phyloP scores from a whole-genome alignment of 2,888 invertebrate genomes.

The Caenorhabditis sp. region DNA sequence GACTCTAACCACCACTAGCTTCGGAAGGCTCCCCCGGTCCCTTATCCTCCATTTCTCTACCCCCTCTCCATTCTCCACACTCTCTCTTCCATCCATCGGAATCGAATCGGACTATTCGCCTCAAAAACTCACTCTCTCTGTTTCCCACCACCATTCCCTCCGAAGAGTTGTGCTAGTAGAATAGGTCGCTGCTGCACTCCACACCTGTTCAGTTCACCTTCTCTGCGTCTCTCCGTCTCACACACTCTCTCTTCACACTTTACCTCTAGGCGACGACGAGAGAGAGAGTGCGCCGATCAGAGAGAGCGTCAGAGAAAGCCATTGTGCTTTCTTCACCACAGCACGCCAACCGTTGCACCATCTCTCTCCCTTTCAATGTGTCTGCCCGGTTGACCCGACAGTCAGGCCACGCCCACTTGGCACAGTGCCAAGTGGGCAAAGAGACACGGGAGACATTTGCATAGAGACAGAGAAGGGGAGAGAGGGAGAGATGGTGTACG shows the following conservation, averaged over 20 bases:
- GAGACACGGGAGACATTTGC: conserved; percentile 1
- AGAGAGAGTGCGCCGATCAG: conserved; percentile 8
- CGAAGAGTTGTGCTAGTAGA: too few relatives aligned
- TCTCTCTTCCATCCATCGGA: not conserved
- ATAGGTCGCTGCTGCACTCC: conserved; percentile 15
- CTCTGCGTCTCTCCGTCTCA: conserved; percentile 8
- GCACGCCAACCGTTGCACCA: conserved; percentile 28
- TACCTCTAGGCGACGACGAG: not conserved
- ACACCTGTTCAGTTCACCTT: conserved; percentile 36
- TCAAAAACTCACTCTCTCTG: not conserved
- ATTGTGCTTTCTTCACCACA: not conserved
- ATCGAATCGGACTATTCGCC: not conserved
- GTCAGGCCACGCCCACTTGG: conserved; percentile 40
- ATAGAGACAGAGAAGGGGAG: conserved; percentile 12
- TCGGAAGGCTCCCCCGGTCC: too few relatives aligned
- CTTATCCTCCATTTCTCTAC: not conserved
- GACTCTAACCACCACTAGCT: too few relatives aligned
- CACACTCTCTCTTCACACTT: conserved; percentile 1
- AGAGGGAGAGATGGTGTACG: conserved; percentile 24
- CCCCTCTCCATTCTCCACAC: not conserved
- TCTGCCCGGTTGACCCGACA: not conserved
- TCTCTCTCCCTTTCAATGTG: conserved; percentile 9
- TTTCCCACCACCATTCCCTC: conserved; percentile 5
- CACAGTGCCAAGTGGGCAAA: conserved; percentile 38
- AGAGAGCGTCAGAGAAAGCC: conserved; percentile 1